Evolutionary conservation across 2,113 vertebrate genomes (phyloP), one percentile per base, ranked within the genome.

Genomic region (Platysternon megacephalum): DNA sequence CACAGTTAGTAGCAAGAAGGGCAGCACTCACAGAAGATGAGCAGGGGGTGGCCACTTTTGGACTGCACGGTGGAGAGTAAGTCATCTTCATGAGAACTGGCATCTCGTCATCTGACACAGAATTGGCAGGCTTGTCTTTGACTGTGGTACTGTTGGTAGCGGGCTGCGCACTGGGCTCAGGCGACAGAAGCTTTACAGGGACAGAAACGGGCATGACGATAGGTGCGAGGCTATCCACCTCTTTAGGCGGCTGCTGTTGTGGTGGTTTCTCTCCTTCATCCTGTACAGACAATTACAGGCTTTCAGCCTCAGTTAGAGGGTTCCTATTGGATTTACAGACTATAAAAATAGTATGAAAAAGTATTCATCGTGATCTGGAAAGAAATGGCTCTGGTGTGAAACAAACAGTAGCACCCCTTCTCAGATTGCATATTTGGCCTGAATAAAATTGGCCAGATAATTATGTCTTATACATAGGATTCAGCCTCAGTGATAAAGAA

Each of bases 201-300:
- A 99, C 98, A 98, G 99, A 99, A 94, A 99, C 99, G 82, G 99
- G 99, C 98, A 99, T 99, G 98, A 99, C 97, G 98, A 99, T 98
- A 94, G 98, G 98, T 16, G 98, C 97, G 90, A 97, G 98, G 97
- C 97, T 97, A 96, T 98, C 98, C 89, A 97, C 98, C 97, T 99
- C 98, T 94, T 98, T 97, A 95, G 98, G 91, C 97, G 98, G 97
- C 94, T 95, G 97, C 95, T 97, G 97, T 97, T 96, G 96, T 85
- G 94, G 97, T 95, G 94, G 93, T 95, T 98, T 98, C 97, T 98
- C 98, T 97, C 98, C 99, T 98, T 99, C 98, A 96, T 98, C 98
- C 99, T 99, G 98, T 94, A 98, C 97, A 98, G 98, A 99, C 97
- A 98, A 98, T 98, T 97, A 98, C 98, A 98, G 97, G 98, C 98